These are phyloP conservation scores for Aulostomus chinensis DNA, from an alignment of 2,797 vertebrate species.

Conservation along the genomic window DNA sequence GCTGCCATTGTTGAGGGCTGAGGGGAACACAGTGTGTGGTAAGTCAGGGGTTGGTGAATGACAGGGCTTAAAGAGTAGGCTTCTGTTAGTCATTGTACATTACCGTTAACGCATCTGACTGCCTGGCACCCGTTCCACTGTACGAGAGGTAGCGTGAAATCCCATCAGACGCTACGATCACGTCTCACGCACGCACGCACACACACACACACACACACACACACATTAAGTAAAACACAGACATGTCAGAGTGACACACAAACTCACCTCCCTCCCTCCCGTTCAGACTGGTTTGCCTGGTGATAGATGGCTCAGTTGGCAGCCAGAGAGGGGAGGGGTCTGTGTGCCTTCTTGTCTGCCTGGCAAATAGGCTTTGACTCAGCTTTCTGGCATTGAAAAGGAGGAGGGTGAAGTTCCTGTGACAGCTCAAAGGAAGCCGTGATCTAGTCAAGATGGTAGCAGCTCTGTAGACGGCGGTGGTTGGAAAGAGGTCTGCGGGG, in stretches of 20 bases:
- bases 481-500: background rate
- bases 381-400: constrained; percentile 31
- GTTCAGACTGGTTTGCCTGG: constrained; percentile 27
- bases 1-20: constrained; percentile 13
- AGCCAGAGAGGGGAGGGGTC: constrained; percentile 20
- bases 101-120: constrained; percentile 25
- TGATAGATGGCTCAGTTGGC: constrained; percentile 33
- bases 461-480: background rate
- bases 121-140: constrained; percentile 20
- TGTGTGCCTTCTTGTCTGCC: constrained; percentile 13
- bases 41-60: constrained; percentile 36
- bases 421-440: constrained; percentile 20
- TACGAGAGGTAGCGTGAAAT: constrained; percentile 34
- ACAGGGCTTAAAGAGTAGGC: constrained; percentile 25
- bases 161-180: constrained; percentile 31
- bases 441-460: constrained; percentile 6
- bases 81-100: constrained; percentile 52
- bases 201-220: too few species aligned
- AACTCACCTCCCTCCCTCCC: background rate
- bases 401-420: constrained; percentile 16
- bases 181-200: constrained; percentile 20
- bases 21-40: constrained; percentile 43
- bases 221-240: too few species aligned
- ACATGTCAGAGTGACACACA: constrained; percentile 7
- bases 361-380: constrained; percentile 48